Conservation (phyloP, 1,140 invertebrate genomes). For the Trachymyrmex cornetzi region DNA sequence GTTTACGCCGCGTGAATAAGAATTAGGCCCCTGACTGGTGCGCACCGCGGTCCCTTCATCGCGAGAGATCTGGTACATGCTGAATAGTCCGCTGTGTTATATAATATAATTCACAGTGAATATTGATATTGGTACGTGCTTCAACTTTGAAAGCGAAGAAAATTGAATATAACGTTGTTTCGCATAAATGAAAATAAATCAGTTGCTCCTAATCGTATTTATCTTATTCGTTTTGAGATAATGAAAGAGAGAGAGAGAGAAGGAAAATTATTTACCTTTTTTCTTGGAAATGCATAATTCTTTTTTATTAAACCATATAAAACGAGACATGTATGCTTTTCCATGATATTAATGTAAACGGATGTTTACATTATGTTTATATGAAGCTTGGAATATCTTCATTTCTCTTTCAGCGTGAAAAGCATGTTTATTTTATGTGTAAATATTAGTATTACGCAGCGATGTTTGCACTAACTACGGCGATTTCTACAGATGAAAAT, state of each 20-base stretch:
- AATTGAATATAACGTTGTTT: conserved; percentile 23
- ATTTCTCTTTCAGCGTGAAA: conserved; percentile 8
- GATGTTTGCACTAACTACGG: conserved; percentile 10
- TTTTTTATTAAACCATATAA: not conserved
- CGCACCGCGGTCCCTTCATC: not conserved
- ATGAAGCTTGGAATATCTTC: not conserved
- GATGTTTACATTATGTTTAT: not conserved
- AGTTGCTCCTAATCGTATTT: not conserved
- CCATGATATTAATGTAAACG: not conserved
- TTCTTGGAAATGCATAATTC: not conserved
- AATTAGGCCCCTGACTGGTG: conserved; percentile 60
- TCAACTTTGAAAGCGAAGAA: conserved; percentile 19
- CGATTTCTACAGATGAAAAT: not conserved
- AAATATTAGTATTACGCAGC: not conserved
- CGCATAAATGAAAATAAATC: conserved; percentile 31
- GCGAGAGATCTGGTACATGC: not conserved
- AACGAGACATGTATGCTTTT: not conserved
- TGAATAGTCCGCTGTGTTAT: conserved; percentile 56
- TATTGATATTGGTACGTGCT: conserved; percentile 47
- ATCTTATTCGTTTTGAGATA: not conserved
- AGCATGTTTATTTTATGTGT: conserved; percentile 18
- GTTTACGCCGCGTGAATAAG: conserved; percentile 72
- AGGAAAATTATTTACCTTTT: not conserved
- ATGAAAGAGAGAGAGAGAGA: not conserved
- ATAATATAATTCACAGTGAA: conserved; percentile 64